phyloP scores from a whole-genome alignment of 1,140 invertebrate species.

The Caenorhabditis remanei region DNA sequence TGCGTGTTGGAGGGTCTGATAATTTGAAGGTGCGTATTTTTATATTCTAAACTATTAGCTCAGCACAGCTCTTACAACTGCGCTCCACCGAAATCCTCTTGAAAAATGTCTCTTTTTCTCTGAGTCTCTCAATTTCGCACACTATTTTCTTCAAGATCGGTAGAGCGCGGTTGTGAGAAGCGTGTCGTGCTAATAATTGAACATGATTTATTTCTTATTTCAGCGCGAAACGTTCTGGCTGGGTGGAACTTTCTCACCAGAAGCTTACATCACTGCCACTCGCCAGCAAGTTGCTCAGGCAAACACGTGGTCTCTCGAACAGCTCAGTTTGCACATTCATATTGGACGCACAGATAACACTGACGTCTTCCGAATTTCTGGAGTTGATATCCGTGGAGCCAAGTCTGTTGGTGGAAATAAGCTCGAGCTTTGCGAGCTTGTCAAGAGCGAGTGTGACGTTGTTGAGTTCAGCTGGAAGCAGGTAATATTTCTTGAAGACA shows the following conservation, averaged over 20 bases:
- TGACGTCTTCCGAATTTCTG: constrained; percentile 86
- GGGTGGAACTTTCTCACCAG: constrained; percentile 94
- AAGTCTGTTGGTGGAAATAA: constrained; percentile 57
- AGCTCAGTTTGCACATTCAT: constrained; percentile 87
- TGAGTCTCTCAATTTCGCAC: no score
- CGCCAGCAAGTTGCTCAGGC: constrained; percentile 80
- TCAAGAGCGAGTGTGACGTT: constrained; percentile 36
- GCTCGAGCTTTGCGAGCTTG: constrained; percentile 57
- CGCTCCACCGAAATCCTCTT: no score
- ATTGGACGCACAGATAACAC: constrained; percentile 80
- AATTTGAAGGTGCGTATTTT: constrained; percentile 80
- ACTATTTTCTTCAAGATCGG: no score
- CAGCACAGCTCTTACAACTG: no score
- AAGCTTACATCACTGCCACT: constrained; percentile 98
- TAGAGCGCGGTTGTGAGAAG: no score
- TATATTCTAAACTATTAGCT: constrained; percentile 35
- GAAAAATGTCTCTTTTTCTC: no score
- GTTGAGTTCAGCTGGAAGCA: constrained; percentile 59
- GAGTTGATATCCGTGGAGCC: constrained; percentile 59
- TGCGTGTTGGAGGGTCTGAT: constrained; percentile 87
- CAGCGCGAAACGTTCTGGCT: constrained; percentile 93
- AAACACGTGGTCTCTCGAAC: constrained; percentile 89
- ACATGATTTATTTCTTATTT: constrained; percentile 68
- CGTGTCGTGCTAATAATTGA: no score
- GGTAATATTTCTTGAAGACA: constrained; percentile 22